A percentile compares a stretch with the other conserved stretches of the same genome.
Evolutionary conservation across 1,140 invertebrate genomes (phyloP).

Genomic region (Apis mellifera): DNA sequence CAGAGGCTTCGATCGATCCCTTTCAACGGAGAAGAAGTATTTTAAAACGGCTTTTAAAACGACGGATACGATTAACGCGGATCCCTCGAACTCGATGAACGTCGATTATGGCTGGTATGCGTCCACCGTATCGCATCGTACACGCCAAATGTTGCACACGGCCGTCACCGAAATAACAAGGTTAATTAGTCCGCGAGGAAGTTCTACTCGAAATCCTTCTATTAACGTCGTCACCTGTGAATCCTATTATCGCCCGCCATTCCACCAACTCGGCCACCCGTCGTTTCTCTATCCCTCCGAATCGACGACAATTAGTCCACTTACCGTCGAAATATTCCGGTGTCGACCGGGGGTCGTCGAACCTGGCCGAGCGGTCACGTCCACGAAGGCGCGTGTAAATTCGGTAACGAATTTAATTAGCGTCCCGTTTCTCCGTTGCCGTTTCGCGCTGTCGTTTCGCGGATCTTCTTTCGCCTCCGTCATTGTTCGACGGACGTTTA

Average conservation of each 20-base stretch:
- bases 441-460: neutral
- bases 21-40: neutral
- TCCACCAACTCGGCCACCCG: neutral
- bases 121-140: slow-evolving; percentile 16
- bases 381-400: slow-evolving; percentile 15
- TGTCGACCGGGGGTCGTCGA: slow-evolving; percentile 4
- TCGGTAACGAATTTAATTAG: slow-evolving; percentile 32
- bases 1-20: neutral
- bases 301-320: slow-evolving; percentile 43
- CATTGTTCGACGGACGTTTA: neutral
- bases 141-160: slow-evolving; percentile 49
- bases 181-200: slow-evolving; percentile 48
- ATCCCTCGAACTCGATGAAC: neutral
- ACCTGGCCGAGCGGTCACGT: neutral
- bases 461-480: neutral
- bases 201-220: slow-evolving; percentile 56
- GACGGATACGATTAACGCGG: neutral
- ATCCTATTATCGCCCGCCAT: slow-evolving; percentile 42
- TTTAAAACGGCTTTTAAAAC: neutral
- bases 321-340: slow-evolving; percentile 14
- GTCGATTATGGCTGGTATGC: neutral
- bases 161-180: slow-evolving; percentile 52
- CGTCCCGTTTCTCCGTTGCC: neutral
- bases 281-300: slow-evolving; percentile 19
- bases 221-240: slow-evolving; percentile 56